Evolutionary conservation across 2,888 invertebrate genomes (phyloP).

Genomic region (Cremastinae sp.): DNA sequence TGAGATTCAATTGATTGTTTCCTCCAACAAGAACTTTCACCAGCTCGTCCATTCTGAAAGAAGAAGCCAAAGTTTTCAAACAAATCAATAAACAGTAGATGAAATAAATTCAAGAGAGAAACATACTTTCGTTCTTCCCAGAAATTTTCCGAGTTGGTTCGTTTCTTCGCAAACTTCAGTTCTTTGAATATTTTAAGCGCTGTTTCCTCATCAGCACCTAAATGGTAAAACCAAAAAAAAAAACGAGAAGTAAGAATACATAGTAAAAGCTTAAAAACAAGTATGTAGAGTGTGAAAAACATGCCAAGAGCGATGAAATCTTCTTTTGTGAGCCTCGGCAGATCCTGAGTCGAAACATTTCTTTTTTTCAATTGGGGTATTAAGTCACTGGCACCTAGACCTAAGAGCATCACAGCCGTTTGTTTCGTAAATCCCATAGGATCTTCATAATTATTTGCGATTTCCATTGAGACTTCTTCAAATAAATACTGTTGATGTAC

Average conservation of each 20-base stretch:
- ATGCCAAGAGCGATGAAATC: constrained; percentile 69
- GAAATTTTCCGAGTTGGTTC: too few species aligned
- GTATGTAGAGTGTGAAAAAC: background rate
- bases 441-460: constrained; percentile 48
- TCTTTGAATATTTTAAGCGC: constrained; percentile 26
- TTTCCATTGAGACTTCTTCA: constrained; percentile 14
- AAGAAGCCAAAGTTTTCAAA: background rate
- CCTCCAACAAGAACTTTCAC: constrained; percentile 42
- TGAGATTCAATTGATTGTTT: constrained; percentile 64
- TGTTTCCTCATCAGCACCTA: constrained; percentile 41
- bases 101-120: background rate
- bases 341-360: constrained; percentile 67
- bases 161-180: too few species aligned
- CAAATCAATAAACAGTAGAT: background rate
- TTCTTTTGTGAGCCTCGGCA: constrained; percentile 66
- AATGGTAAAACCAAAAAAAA: constrained; percentile 8
- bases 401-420: constrained; percentile 67
- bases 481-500: too few species aligned
- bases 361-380: constrained; percentile 65
- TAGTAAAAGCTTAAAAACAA: background rate
- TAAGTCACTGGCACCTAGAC: constrained; percentile 66
- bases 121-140: too few species aligned
- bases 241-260: background rate
- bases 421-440: constrained; percentile 67
- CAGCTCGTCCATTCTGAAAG: constrained; percentile 38